Evolutionary conservation across 37 sponge, comb jelly and placozoan species (phyloP).

Genomic region (Ephydatia muelleri): DNA sequence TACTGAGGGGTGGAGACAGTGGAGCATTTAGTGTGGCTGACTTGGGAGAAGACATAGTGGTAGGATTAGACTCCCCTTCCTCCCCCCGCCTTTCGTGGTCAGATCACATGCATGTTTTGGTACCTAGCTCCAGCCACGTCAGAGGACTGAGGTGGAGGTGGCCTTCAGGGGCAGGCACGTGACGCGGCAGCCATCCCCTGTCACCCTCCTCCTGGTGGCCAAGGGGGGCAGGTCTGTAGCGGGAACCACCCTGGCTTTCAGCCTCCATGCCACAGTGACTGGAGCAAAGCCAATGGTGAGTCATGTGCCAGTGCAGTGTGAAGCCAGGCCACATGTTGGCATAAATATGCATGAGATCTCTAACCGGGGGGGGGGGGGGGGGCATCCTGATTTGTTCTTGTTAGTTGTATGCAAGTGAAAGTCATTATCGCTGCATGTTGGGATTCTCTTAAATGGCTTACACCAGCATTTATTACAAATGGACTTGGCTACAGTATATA

Average conservation of each 20-base stretch:
- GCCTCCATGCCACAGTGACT: slow-evolving; percentile 46
- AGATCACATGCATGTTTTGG: background rate
- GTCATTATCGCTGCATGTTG: no score
- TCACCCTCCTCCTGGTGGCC: slow-evolving; percentile 59
- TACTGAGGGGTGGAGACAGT: slow-evolving; percentile 50
- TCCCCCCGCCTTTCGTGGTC: background rate
- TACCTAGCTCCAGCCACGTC: slow-evolving; percentile 31
- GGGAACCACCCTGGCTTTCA: slow-evolving; percentile 65
- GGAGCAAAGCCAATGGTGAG: slow-evolving; percentile 66
- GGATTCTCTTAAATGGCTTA: no score
- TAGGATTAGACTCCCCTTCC: background rate
- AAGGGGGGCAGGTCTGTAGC: slow-evolving; percentile 20
- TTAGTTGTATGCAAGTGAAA: no score
- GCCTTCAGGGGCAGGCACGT: slow-evolving; percentile 21
- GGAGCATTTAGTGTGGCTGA: slow-evolving; percentile 19
- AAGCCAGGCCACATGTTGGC: no score
- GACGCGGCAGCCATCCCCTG: background rate
- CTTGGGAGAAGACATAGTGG: background rate
- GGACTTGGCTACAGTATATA: no score
- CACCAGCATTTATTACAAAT: no score
- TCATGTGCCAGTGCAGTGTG: no score
- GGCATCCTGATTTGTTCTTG: no score
- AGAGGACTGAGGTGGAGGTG: slow-evolving; percentile 19
- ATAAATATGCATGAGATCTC: no score
- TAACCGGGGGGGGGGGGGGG: no score